A percentile compares a stretch with the other conserved stretches of the same genome.
Evolutionary conservation across 2,888 invertebrate genomes (phyloP).

Genomic region (Crioceris asparagi): DNA sequence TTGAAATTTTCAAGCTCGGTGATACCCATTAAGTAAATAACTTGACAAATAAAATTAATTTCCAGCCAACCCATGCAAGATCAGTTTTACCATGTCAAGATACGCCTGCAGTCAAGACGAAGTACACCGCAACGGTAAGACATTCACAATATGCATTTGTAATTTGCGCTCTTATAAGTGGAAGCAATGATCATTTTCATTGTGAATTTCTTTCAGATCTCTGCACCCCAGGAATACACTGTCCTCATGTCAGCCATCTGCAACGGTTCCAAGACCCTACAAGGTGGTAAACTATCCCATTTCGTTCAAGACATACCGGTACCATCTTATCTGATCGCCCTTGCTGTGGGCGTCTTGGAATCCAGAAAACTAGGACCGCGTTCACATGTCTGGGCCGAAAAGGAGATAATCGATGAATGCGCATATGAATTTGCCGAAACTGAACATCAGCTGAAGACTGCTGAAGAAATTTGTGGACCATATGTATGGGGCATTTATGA

Average conservation of each 20-base stretch:
- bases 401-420: constrained; percentile 68
- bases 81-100: constrained; percentile 89
- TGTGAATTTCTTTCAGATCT: constrained; percentile 41
- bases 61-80: constrained; percentile 76
- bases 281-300: constrained; percentile 38
- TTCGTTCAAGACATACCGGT: constrained; percentile 75
- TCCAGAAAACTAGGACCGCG: constrained; percentile 66
- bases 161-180: no score
- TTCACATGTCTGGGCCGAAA: constrained; percentile 83
- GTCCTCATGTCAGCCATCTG: constrained; percentile 83
- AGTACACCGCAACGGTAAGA: constrained; percentile 50
- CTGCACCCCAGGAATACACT: constrained; percentile 61
- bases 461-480: constrained; percentile 75
- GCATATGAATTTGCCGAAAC: constrained; percentile 86
- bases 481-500: constrained; percentile 91
- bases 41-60: constrained; percentile 11
- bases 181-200: no score
- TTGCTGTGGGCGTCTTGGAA: constrained; percentile 77
- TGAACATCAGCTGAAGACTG: constrained; percentile 68
- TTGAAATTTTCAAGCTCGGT: not conserved
- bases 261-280: constrained; percentile 36
- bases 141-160: no score
- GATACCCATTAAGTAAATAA: not conserved
- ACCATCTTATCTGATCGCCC: constrained; percentile 81
- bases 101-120: constrained; percentile 79